Percentiles rank a stretch among this genome's conserved stretches.
These are phyloP conservation scores for Acanthochromis polyacanthus DNA, from an alignment of 2,113 vertebrate genomes.

Conservation along the genomic window DNA sequence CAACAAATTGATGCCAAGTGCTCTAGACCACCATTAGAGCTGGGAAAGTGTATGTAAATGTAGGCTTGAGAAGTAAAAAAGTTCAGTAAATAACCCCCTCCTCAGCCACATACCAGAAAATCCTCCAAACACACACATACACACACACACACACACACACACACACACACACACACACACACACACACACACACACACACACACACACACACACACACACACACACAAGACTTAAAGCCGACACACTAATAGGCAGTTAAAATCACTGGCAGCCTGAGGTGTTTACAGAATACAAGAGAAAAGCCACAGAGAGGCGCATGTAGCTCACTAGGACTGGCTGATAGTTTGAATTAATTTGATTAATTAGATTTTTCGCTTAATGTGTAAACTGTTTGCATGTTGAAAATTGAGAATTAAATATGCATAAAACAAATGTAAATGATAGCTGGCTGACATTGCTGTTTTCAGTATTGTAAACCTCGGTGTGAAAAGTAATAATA, in stretches of 20 bases:
- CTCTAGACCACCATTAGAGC: constrained; percentile 11
- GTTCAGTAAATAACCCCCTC: not conserved
- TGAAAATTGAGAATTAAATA: too few relatives aligned
- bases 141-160: not conserved
- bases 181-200: not conserved
- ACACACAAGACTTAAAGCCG: not conserved
- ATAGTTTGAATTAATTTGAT: not conserved
- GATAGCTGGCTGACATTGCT: too few relatives aligned
- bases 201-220: not conserved
- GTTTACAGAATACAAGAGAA: not conserved
- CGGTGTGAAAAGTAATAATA: too few relatives aligned
- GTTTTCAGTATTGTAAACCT: too few relatives aligned
- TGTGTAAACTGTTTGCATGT: not conserved
- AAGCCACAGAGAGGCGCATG: not conserved
- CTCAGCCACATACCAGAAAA: not conserved
- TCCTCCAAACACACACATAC: not conserved
- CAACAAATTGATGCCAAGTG: constrained; percentile 20
- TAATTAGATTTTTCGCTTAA: not conserved
- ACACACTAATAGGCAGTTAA: not conserved
- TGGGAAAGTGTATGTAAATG: constrained; percentile 28
- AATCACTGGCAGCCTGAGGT: not conserved
- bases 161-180: not conserved
- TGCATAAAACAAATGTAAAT: too few relatives aligned
- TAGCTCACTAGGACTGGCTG: not conserved
- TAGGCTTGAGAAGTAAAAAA: constrained; percentile 3